A percentile compares a stretch with the other conserved stretches of the same genome.
These are phyloP conservation scores for Zele albiditarsus DNA, from an alignment of 2,888 invertebrate genomes.

Conservation along the genomic window DNA sequence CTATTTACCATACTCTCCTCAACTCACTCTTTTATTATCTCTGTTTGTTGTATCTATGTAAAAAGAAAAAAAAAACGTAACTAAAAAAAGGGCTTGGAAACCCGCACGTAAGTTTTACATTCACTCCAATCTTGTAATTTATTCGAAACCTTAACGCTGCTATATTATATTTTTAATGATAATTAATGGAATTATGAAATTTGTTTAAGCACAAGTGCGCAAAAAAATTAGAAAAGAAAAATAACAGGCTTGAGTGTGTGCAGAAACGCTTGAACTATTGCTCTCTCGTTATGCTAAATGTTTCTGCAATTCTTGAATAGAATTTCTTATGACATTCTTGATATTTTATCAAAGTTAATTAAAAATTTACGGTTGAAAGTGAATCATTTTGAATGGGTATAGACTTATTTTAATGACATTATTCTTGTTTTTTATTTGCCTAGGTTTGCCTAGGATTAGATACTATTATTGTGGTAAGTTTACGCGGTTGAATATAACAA, in stretches of 20 bases:
- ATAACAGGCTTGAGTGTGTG: not conserved
- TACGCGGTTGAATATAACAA: conserved; percentile 15
- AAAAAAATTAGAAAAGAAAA: not conserved
- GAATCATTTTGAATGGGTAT: not conserved
- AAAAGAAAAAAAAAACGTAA: not conserved
- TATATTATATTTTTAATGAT: not conserved
- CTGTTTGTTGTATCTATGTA: not conserved
- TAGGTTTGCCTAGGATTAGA: conserved; percentile 80
- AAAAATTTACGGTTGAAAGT: not conserved
- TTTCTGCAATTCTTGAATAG: not conserved
- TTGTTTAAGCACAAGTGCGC: not conserved
- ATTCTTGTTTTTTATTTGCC: conserved; percentile 60
- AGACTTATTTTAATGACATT: conserved; percentile 42
- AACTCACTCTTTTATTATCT: not conserved
- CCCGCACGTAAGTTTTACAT: not conserved
- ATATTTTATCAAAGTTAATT: not conserved
- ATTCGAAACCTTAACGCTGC: not conserved
- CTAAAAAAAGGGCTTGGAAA: not conserved
- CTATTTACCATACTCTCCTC: not conserved
- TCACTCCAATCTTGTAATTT: not conserved
- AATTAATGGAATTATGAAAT: not conserved
- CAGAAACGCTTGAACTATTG: not conserved
- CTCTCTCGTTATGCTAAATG: not conserved
- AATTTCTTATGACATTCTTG: not conserved
- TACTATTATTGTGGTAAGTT: conserved; percentile 80